Conservation (phyloP, 1,140 invertebrate species). For the Phocides pigmalion region DNA sequence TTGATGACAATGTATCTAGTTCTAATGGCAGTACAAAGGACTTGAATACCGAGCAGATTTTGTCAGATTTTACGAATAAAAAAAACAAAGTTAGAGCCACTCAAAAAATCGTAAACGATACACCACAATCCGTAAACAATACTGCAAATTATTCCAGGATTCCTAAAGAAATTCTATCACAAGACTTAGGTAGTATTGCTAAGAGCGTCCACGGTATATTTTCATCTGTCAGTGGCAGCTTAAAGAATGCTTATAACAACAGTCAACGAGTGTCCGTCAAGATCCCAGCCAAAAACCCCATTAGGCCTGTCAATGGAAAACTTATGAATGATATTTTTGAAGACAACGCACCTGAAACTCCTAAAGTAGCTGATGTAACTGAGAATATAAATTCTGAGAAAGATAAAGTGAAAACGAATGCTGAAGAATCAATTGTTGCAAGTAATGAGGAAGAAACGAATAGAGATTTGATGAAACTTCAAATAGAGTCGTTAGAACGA, state of each 20-base stretch:
- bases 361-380: slow-evolving; percentile 2
- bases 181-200: slow-evolving; percentile 73
- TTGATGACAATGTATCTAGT: slow-evolving; percentile 31
- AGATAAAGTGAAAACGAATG: slow-evolving; percentile 26
- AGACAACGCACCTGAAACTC: slow-evolving; percentile 46
- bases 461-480: slow-evolving; percentile 57
- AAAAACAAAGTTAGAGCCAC: slow-evolving; percentile 64
- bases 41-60: slow-evolving; percentile 64
- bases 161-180: slow-evolving; percentile 69
- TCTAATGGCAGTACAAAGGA: slow-evolving; percentile 49
- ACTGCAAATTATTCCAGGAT: slow-evolving; percentile 56
- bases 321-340: slow-evolving; percentile 76
- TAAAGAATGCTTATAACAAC: slow-evolving; percentile 72
- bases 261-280: slow-evolving; percentile 58
- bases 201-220: slow-evolving; percentile 79
- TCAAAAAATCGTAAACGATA: slow-evolving; percentile 61
- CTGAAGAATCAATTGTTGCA: slow-evolving; percentile 12
- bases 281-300: slow-evolving; percentile 42
- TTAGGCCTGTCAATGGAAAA: slow-evolving; percentile 64
- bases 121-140: slow-evolving; percentile 24
- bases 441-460: slow-evolving; percentile 42
- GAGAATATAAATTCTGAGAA: slow-evolving; percentile 12
- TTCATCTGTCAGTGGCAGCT: slow-evolving; percentile 70
- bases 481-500: slow-evolving; percentile 68
- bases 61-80: slow-evolving; percentile 63